Conservation (phyloP, 2,888 invertebrate genomes). For the Aethes cnicana region DNA sequence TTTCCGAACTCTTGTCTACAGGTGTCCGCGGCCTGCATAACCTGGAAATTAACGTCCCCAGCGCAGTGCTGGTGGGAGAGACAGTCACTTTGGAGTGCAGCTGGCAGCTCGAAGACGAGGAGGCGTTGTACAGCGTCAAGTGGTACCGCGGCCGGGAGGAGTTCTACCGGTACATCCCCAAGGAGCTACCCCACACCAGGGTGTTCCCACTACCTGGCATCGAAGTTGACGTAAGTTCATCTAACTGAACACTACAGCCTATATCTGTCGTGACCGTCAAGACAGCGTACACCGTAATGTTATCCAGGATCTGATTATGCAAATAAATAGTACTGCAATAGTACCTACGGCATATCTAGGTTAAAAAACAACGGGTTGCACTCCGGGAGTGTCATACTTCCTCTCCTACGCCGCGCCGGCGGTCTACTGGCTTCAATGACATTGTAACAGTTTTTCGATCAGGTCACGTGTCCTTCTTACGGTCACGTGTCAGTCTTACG, state of each 20-base stretch:
- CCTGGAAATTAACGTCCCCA: slow-evolving; percentile 87
- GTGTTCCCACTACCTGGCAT: slow-evolving; percentile 87
- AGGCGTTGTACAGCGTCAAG: slow-evolving; percentile 89
- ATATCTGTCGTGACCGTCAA: no score
- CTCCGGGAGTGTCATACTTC: no score
- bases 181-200: slow-evolving; percentile 88
- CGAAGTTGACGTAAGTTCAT: slow-evolving; percentile 89
- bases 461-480: no score
- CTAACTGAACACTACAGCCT: background rate
- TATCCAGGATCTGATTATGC: no score
- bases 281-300: background rate
- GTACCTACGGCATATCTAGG: no score
- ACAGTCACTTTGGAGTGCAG: slow-evolving; percentile 88
- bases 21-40: slow-evolving; percentile 85
- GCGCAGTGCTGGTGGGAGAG: slow-evolving; percentile 86
- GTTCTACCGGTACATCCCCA: slow-evolving; percentile 91
- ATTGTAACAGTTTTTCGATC: no score
- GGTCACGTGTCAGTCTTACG: no score
- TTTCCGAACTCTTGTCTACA: slow-evolving; percentile 54
- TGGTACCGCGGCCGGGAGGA: slow-evolving; percentile 90
- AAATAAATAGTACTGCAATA: no score
- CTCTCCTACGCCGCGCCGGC: no score
- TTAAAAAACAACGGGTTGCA: no score
- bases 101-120: slow-evolving; percentile 87
- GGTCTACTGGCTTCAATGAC: no score